Evolutionary conservation across 1,140 invertebrate species (phyloP).

Genomic region (Portunus trituberculatus): DNA sequence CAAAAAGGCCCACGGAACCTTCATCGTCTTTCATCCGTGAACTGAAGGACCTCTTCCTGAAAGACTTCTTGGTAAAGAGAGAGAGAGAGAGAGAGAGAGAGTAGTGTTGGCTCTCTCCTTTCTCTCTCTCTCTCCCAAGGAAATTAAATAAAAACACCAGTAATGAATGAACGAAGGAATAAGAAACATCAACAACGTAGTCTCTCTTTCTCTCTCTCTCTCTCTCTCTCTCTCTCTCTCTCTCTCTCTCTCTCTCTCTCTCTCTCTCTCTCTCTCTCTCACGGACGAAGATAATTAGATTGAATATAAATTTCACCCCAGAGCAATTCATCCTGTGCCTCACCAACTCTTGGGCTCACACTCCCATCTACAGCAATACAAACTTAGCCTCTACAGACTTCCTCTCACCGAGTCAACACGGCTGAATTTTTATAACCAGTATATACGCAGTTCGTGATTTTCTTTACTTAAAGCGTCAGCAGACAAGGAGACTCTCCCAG

Average conservation of each 20-base stretch:
- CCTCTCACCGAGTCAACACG: background rate
- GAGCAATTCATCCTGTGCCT: background rate
- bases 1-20: no score
- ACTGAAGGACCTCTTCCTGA: no score
- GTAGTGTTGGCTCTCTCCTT: no score
- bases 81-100: no score
- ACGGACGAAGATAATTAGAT: background rate
- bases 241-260: no score
- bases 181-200: background rate
- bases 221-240: no score
- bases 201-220: no score
- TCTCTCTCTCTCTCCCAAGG: no score
- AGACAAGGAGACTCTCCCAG: background rate
- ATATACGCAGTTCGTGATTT: background rate
- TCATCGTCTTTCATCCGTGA: no score
- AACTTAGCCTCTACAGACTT: background rate
- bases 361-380: background rate
- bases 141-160: background rate
- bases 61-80: no score
- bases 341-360: background rate
- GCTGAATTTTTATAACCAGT: background rate
- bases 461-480: background rate
- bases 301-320: conserved; percentile 7
- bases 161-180: background rate
- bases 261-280: background rate